A percentile compares a stretch with the other conserved stretches of the same genome.
Evolutionary conservation across 2,888 invertebrate genomes (phyloP).

Genomic region (Eupithecia abbreviata): DNA sequence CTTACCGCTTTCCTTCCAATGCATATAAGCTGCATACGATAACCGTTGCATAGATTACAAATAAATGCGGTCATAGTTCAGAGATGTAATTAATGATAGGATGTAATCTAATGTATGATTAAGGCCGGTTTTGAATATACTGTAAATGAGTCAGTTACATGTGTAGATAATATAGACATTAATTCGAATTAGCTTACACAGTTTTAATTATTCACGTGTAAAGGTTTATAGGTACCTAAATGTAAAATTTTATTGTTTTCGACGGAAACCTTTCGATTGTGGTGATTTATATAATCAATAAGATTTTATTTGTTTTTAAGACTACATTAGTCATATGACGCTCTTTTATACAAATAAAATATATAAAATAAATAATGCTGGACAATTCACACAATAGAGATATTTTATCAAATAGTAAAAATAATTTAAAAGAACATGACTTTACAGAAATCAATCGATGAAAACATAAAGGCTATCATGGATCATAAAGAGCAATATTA

Average conservation of each 20-base stretch:
- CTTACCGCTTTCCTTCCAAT: constrained; percentile 68
- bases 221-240: not conserved
- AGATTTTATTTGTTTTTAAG: not conserved
- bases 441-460: constrained; percentile 35
- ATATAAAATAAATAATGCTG: too few relatives aligned
- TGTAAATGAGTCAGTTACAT: not conserved
- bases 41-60: constrained; percentile 55
- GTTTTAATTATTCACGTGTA: constrained; percentile 3
- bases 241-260: not conserved
- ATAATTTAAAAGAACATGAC: constrained; percentile 31
- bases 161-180: not conserved
- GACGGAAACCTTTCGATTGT: not conserved
- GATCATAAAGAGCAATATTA: constrained; percentile 51
- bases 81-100: constrained; percentile 54
- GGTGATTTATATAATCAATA: not conserved
- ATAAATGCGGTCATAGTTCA: constrained; percentile 62
- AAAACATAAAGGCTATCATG: constrained; percentile 51
- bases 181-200: not conserved
- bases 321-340: not conserved
- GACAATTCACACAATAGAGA: constrained; percentile 2
- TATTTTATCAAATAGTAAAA: constrained; percentile 19
- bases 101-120: constrained; percentile 13
- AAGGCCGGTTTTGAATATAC: not conserved
- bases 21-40: constrained; percentile 67
- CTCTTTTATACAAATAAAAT: constrained; percentile 23